Percentiles rank a stretch among this genome's conserved stretches.
Evolutionary conservation across 2,888 invertebrate species (phyloP).

Genomic region (Cephalotes varians): DNA sequence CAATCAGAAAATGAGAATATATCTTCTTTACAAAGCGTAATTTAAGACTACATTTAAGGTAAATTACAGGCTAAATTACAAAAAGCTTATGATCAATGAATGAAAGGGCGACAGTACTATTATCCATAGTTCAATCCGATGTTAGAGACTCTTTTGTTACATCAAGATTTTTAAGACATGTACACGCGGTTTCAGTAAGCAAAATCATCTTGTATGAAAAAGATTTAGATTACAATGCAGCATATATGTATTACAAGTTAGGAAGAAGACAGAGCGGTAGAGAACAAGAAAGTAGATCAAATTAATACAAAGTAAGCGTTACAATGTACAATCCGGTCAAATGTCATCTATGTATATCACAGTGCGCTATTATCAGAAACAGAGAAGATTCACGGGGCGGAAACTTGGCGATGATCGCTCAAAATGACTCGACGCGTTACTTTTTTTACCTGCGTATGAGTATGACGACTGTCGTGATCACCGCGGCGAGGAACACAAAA

Average conservation of each 20-base stretch:
- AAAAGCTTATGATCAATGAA: slow-evolving; percentile 41
- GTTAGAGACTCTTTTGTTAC: slow-evolving; percentile 38
- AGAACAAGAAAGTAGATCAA: slow-evolving; percentile 67
- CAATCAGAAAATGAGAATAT: neutral
- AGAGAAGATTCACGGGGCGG: neutral
- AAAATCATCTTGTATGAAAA: slow-evolving; percentile 29
- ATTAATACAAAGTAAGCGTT: slow-evolving; percentile 70
- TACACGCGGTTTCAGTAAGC: slow-evolving; percentile 47
- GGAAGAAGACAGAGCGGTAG: slow-evolving; percentile 57
- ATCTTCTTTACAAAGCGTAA: slow-evolving; percentile 26
- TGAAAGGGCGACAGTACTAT: slow-evolving; percentile 23
- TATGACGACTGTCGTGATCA: slow-evolving; percentile 95
- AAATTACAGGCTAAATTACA: slow-evolving; percentile 49
- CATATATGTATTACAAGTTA: slow-evolving; percentile 47
- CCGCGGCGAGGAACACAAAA: slow-evolving; percentile 95
- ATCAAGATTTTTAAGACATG: slow-evolving; percentile 25
- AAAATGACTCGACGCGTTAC: neutral
- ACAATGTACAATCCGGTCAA: slow-evolving; percentile 67
- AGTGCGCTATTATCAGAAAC: slow-evolving; percentile 58
- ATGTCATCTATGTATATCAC: slow-evolving; percentile 63
- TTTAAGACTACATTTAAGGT: slow-evolving; percentile 18
- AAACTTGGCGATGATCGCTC: neutral
- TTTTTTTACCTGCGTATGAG: slow-evolving; percentile 92
- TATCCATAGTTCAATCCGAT: slow-evolving; percentile 13
- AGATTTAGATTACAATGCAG: slow-evolving; percentile 23